These are phyloP conservation scores for Eonycteris spelaea DNA, from an alignment of 2,113 vertebrate genomes.

Conservation along the genomic window DNA sequence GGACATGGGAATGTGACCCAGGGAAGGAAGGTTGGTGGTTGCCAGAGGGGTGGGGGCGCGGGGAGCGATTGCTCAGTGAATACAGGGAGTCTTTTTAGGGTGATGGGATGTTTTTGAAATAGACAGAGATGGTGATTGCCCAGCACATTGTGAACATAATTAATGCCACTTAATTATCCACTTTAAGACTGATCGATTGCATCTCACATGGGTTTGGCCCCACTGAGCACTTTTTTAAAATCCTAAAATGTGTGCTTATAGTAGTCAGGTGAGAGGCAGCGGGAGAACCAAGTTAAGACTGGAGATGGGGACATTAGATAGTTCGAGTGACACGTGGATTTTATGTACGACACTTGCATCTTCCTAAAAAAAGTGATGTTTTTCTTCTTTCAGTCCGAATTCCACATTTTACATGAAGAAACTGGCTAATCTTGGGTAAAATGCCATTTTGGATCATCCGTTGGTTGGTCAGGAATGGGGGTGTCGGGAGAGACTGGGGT, in stretches of 20 bases:
- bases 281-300: not conserved
- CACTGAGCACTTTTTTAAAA: not conserved
- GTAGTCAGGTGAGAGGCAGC: no score
- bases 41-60: accelerated
- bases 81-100: accelerated
- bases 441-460: not conserved
- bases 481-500: not conserved
- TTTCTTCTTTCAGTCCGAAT: not conserved
- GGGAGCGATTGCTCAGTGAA: not conserved
- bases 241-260: not conserved
- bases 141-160: not conserved
- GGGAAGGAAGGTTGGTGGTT: not conserved
- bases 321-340: not conserved
- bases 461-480: no score
- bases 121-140: not conserved
- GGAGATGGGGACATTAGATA: not conserved
- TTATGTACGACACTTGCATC: no score
- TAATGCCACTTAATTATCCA: not conserved
- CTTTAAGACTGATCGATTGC: not conserved
- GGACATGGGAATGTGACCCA: not conserved
- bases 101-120: not conserved
- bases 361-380: not conserved
- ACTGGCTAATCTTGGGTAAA: not conserved
- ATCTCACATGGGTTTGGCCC: not conserved
- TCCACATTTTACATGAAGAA: not conserved